These are phyloP conservation scores for Aromia moschata DNA, from an alignment of 2,888 invertebrate genomes.

Conservation along the genomic window DNA sequence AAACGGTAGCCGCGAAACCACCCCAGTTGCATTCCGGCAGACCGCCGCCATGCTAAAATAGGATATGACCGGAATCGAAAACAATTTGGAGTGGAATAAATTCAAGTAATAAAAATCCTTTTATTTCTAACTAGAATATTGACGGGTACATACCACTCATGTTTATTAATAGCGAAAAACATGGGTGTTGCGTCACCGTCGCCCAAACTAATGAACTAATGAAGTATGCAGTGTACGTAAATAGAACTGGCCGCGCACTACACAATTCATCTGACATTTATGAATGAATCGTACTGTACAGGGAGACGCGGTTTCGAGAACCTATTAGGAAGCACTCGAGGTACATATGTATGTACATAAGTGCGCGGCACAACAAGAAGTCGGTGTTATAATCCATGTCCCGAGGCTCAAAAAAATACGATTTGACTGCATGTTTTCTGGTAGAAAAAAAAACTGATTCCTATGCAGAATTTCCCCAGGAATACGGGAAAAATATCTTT, in stretches of 20 bases:
- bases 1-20: no score
- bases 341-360: no score
- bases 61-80: constrained; percentile 21
- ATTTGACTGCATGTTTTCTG: no score
- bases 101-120: constrained; percentile 19
- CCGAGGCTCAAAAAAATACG: no score
- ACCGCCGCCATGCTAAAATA: constrained; percentile 8
- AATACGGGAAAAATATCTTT: no score
- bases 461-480: no score
- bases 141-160: constrained; percentile 23
- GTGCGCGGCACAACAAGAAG: no score
- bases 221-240: constrained; percentile 28
- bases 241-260: constrained; percentile 28
- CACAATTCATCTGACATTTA: constrained; percentile 25
- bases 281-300: constrained; percentile 21
- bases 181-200: constrained; percentile 25
- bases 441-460: no score
- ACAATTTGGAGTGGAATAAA: constrained; percentile 19
- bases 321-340: no score
- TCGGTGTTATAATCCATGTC: no score
- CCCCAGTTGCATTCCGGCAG: no score
- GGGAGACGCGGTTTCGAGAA: no score
- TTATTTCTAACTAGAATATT: constrained; percentile 18
- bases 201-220: constrained; percentile 27
- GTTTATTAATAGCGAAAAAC: constrained; percentile 25